Evolutionary conservation across 2,888 invertebrate genomes (phyloP).

Genomic region (Philopedon plagiatum): DNA sequence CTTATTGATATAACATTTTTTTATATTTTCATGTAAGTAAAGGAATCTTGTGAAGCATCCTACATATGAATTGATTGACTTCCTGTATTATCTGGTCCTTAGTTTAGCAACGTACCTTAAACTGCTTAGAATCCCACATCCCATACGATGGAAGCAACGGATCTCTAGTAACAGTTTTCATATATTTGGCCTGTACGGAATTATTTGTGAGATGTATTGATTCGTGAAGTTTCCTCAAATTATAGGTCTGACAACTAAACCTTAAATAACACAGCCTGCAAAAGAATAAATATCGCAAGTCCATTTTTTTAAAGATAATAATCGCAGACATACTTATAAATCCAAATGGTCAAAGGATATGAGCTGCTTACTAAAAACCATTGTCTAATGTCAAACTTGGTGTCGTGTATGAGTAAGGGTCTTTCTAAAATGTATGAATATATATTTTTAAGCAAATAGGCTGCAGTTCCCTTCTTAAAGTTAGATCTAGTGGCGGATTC

Average conservation of each 20-base stretch:
- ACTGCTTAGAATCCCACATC: conserved; percentile 88
- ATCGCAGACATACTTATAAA: conserved; percentile 75
- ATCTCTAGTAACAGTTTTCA: conserved; percentile 69
- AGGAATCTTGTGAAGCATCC: too few species aligned
- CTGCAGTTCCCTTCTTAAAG: not conserved
- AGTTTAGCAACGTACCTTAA: conserved; percentile 66
- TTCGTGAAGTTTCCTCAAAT: conserved; percentile 84
- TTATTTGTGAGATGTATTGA: conserved; percentile 91
- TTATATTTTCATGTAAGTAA: too few species aligned
- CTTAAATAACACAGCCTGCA: conserved; percentile 83
- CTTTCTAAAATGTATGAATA: conserved; percentile 67
- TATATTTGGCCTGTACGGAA: conserved; percentile 86
- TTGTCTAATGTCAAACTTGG: conserved; percentile 93
- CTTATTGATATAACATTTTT: too few species aligned
- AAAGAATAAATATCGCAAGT: conserved; percentile 6
- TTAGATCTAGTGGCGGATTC: too few species aligned
- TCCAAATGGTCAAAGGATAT: conserved; percentile 86
- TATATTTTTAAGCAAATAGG: not conserved
- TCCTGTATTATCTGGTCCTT: not conserved
- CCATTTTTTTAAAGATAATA: too few species aligned
- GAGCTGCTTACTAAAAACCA: conserved; percentile 89
- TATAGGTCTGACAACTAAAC: conserved; percentile 89
- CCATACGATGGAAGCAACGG: conserved; percentile 80
- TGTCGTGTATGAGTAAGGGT: conserved; percentile 85
- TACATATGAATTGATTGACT: too few species aligned